These are phyloP conservation scores for Sinopyrophorus schimmeli DNA, from an alignment of 2,888 invertebrate species.

Conservation along the genomic window DNA sequence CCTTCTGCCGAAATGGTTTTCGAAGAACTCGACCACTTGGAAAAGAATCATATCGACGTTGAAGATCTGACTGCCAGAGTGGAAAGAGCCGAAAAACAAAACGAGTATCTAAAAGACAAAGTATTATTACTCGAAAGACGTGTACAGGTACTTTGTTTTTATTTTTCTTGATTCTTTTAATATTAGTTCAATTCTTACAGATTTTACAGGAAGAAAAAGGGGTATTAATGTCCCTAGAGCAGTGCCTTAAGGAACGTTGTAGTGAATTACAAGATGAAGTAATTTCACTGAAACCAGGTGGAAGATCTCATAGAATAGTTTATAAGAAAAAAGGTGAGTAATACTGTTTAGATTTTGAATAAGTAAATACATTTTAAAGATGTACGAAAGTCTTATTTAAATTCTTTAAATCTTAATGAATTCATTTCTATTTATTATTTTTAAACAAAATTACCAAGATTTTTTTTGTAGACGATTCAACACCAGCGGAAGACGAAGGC, in stretches of 20 bases:
- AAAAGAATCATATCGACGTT: constrained; percentile 77
- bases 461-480: constrained; percentile 66
- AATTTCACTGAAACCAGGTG: constrained; percentile 62
- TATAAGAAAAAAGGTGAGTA: constrained; percentile 27
- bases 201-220: constrained; percentile 79
- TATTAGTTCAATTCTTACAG: constrained; percentile 49
- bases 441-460: background rate
- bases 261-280: constrained; percentile 76
- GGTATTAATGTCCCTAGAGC: constrained; percentile 71
- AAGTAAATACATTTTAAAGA: background rate
- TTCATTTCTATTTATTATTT: too few relatives aligned
- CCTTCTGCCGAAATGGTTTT: constrained; percentile 66
- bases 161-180: background rate
- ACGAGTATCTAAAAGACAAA: constrained; percentile 66
- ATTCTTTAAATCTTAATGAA: background rate
- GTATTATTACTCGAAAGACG: constrained; percentile 71
- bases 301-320: constrained; percentile 47
- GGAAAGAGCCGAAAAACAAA: constrained; percentile 70
- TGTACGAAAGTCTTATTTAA: too few relatives aligned
- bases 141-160: constrained; percentile 62
- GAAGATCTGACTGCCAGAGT: constrained; percentile 73
- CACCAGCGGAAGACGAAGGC: constrained; percentile 85
- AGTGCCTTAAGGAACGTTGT: constrained; percentile 75
- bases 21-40: constrained; percentile 75
- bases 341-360: background rate